A percentile compares a stretch with the other conserved stretches of the same genome.
phyloP scores from a whole-genome alignment of 2,797 vertebrate genomes.

The Glossophaga mutica region DNA sequence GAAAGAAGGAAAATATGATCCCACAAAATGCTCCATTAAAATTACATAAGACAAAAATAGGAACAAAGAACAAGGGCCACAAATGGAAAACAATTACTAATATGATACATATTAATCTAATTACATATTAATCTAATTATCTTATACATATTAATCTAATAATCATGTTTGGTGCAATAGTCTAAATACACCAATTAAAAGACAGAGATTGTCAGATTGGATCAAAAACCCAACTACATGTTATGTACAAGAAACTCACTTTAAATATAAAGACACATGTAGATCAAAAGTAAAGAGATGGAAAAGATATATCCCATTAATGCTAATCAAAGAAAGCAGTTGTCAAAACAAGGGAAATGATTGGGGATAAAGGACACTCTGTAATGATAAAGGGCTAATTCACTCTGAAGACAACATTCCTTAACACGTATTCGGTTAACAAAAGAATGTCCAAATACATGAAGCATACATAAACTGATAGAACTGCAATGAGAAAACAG shows the following conservation, averaged over 20 bases:
- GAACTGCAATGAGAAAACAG: not conserved
- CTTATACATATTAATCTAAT: not conserved
- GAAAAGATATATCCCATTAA: not conserved
- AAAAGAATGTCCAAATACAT: not conserved
- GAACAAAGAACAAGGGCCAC: not conserved
- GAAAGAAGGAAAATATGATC: not conserved
- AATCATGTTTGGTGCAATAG: not conserved
- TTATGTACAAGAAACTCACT: not conserved
- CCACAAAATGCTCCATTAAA: not conserved
- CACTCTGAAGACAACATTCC: not conserved
- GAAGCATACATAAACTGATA: not conserved
- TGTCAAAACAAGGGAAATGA: not conserved
- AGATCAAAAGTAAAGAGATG: not conserved
- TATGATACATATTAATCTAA: not conserved
- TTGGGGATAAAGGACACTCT: not conserved
- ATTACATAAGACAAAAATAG: not conserved
- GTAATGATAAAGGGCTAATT: not conserved
- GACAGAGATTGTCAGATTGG: not conserved
- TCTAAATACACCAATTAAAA: not conserved
- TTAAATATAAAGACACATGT: not conserved
- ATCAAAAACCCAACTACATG: not conserved
- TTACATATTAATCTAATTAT: not conserved
- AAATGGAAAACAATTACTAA: not conserved
- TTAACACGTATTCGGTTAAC: not conserved
- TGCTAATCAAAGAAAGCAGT: not conserved